Percentiles rank a stretch among this genome's conserved stretches.
These are phyloP conservation scores for Campoletis raptor DNA, from an alignment of 2,888 invertebrate genomes.

Conservation along the genomic window DNA sequence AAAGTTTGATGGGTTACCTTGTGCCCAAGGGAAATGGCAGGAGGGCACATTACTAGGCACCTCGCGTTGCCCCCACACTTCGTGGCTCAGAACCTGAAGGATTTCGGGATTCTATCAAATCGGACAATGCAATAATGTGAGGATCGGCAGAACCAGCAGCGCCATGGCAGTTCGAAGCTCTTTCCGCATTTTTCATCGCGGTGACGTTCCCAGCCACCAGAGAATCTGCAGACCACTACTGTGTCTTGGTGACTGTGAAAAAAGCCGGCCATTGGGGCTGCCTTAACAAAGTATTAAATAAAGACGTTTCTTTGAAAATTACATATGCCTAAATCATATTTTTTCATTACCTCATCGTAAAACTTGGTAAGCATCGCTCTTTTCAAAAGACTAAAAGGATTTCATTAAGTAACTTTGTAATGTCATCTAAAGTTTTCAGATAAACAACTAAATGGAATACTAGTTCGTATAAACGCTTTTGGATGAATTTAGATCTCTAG, in stretches of 20 bases:
- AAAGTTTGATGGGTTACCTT: constrained; percentile 85
- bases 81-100: constrained; percentile 79
- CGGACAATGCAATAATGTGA: constrained; percentile 84
- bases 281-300: too few species aligned
- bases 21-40: constrained; percentile 80
- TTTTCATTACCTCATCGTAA: neutral
- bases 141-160: constrained; percentile 52
- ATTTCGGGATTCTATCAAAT: constrained; percentile 85
- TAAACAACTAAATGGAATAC: neutral
- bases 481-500: neutral
- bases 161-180: constrained; percentile 37
- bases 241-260: constrained; percentile 74
- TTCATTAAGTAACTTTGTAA: too few species aligned
- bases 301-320: neutral
- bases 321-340: neutral
- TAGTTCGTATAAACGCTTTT: neutral
- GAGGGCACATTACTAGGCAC: constrained; percentile 82
- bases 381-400: neutral
- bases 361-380: neutral
- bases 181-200: constrained; percentile 54
- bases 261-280: constrained; percentile 67
- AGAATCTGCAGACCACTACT: constrained; percentile 1
- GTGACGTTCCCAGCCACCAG: neutral
- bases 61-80: constrained; percentile 76
- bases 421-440: too few species aligned